Percentiles rank a stretch among this genome's conserved stretches.
Evolutionary conservation across 2,888 invertebrate genomes (phyloP).

Genomic region (Disparrhopalites patrizii): DNA sequence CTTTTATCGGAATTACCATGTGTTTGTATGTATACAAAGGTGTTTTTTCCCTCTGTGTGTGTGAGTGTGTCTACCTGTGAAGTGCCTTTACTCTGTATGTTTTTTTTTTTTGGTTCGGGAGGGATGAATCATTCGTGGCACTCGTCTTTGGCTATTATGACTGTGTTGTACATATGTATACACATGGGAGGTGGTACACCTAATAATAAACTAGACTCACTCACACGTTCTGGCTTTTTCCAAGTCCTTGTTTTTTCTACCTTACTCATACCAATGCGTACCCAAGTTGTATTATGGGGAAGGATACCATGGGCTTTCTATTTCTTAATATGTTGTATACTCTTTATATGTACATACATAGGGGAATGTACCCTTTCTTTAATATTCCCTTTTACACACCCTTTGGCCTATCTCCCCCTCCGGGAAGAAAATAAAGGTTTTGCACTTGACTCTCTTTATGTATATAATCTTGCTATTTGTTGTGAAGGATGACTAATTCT

Average conservation of each 20-base stretch:
- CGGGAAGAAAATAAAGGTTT: neutral
- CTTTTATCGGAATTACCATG: conserved; percentile 5
- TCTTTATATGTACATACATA: neutral
- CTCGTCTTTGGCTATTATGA: neutral
- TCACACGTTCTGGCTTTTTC: neutral
- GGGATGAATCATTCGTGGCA: conserved; percentile 5
- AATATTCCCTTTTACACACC: neutral
- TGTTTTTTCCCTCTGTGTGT: too few species aligned
- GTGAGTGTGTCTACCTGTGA: neutral
- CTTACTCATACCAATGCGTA: conserved; percentile 5
- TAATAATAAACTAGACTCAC: neutral
- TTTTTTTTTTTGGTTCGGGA: too few species aligned
- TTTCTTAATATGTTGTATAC: too few species aligned
- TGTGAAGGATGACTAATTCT: conserved; percentile 20
- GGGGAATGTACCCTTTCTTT: neutral
- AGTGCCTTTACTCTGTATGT: conserved; percentile 6
- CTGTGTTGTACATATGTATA: neutral
- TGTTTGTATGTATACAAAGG: neutral
- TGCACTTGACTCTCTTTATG: conserved; percentile 17
- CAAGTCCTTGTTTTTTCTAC: neutral
- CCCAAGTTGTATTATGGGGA: too few species aligned
- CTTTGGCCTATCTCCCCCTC: neutral
- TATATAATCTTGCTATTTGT: too few species aligned
- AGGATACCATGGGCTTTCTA: too few species aligned
- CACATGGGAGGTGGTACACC: neutral